phyloP scores from a whole-genome alignment of 2,113 vertebrate species.

The Crotalus horridus region DNA sequence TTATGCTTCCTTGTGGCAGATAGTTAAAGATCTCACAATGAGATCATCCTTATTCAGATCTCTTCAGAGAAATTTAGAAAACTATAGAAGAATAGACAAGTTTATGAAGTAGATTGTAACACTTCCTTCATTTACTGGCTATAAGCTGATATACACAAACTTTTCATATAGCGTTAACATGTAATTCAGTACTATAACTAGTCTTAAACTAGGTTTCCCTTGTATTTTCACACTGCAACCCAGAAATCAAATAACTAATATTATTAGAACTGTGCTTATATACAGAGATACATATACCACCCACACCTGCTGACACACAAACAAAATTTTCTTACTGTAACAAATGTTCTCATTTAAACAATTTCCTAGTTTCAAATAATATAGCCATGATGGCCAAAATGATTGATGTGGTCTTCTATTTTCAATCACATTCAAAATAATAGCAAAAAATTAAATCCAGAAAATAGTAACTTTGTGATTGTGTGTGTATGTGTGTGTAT shows the following conservation, averaged over 20 bases:
- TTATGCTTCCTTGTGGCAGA: neutral
- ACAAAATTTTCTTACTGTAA: neutral
- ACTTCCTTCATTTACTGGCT: neutral
- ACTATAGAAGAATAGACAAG: neutral
- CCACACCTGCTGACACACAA: too few relatives aligned
- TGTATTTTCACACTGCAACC: neutral
- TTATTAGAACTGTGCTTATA: neutral
- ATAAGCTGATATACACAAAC: neutral
- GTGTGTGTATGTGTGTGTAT: too few relatives aligned
- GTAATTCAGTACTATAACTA: neutral
- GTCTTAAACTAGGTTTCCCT: neutral
- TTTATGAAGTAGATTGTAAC: neutral
- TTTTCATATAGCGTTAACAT: neutral
- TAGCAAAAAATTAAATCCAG: neutral
- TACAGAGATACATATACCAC: neutral
- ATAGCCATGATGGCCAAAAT: neutral
- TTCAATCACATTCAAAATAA: neutral
- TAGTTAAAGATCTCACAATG: neutral
- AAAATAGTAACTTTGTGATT: neutral
- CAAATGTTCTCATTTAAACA: neutral
- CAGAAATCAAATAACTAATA: neutral
- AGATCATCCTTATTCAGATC: neutral
- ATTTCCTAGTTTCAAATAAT: neutral
- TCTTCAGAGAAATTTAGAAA: neutral
- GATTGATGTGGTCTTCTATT: neutral